phyloP scores from a whole-genome alignment of 2,888 invertebrate genomes.

The Crepidodera aurea region DNA sequence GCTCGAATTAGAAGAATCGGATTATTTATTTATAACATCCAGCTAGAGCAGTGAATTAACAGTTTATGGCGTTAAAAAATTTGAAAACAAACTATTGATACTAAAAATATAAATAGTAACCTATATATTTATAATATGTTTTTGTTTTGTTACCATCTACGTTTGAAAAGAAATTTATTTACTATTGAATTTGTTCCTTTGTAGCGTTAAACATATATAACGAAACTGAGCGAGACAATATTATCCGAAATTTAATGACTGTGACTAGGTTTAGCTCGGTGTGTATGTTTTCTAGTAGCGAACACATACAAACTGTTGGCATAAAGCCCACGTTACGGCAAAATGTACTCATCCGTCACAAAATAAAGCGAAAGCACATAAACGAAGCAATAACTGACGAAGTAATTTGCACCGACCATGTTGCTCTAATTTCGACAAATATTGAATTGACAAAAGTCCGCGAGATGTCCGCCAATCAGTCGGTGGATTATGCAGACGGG shows the following conservation, averaged over 20 bases:
- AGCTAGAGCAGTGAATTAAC: too few species aligned
- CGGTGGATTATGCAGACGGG: not conserved
- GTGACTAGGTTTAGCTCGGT: not conserved
- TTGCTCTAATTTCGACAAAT: conserved; percentile 27
- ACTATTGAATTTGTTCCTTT: not conserved
- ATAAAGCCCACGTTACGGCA: conserved; percentile 13
- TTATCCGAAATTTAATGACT: not conserved
- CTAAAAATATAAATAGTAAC: too few species aligned
- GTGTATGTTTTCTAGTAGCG: conserved; percentile 9
- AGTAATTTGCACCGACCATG: conserved; percentile 30
- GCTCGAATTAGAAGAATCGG: too few species aligned
- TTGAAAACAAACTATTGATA: too few species aligned
- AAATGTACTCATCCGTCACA: conserved; percentile 14
- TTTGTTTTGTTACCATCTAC: too few species aligned
- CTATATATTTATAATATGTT: too few species aligned
- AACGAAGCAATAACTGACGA: conserved; percentile 24
- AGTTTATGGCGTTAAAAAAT: too few species aligned
- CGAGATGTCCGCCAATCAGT: not conserved
- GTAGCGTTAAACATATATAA: not conserved
- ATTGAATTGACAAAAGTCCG: not conserved
- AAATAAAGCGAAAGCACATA: conserved; percentile 18
- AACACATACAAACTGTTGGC: conserved; percentile 20
- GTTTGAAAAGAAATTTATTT: too few species aligned
- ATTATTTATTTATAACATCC: too few species aligned
- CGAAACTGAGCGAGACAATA: not conserved